A percentile compares a stretch with the other conserved stretches of the same genome.
These are phyloP conservation scores for Pluvianellus socialis DNA, from an alignment of 2,113 vertebrate species.

Conservation along the genomic window DNA sequence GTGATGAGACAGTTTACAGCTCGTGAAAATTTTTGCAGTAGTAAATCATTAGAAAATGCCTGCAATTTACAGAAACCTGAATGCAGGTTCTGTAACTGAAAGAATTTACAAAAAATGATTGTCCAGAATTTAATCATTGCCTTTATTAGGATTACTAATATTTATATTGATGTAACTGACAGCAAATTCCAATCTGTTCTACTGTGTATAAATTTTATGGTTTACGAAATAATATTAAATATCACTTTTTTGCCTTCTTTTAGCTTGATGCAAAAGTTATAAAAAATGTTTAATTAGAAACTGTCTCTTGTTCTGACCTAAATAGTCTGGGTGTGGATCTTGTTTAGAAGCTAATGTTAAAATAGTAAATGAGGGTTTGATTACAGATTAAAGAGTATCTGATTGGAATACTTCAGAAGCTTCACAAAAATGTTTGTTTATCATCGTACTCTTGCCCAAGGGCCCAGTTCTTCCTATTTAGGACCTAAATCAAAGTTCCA, in stretches of 20 bases:
- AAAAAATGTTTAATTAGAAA: not conserved
- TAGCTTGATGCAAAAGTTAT: accelerated
- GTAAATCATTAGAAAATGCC: not conserved
- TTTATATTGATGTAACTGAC: not conserved
- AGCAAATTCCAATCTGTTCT: not conserved
- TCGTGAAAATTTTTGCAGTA: not conserved
- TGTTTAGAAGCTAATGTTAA: not conserved
- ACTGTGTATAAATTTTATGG: not conserved
- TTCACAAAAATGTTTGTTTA: not conserved
- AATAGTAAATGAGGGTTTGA: not conserved
- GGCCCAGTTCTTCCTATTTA: not conserved
- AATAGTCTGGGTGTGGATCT: not conserved
- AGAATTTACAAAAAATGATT: not conserved
- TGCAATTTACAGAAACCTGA: not conserved
- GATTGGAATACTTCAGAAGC: not conserved
- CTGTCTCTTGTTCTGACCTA: not conserved
- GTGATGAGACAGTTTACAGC: not conserved
- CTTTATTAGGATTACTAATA: not conserved
- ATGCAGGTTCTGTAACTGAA: not conserved
- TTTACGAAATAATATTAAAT: not conserved
- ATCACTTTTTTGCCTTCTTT: not conserved
- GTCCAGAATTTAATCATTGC: not conserved
- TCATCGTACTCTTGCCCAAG: not conserved
- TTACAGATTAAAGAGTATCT: not conserved
- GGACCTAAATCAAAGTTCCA: not conserved